Base-by-base conservation (phyloP, 2,113 vertebrate species). In the Pomatostomus ruficeps region DNA sequence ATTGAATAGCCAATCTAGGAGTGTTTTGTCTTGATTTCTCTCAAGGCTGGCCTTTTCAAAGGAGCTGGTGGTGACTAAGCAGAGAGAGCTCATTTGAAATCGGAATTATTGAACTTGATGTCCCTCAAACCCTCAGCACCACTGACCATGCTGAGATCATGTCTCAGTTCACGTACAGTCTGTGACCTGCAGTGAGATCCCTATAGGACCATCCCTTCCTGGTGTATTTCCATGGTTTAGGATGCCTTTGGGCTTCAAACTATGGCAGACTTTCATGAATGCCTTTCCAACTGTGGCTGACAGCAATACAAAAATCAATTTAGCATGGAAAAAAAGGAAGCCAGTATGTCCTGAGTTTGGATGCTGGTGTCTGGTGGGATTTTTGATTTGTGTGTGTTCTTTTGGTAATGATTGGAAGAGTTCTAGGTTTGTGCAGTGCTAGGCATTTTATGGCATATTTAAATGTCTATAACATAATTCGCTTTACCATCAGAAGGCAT, bases 401-500 rank as follows among this genome's bases (percentile, higher is more conserved):
- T 87, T 77, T 74, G 72, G 48, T 91, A 36, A 59, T 66, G 43
- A 54, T 11, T 68, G 43, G 66, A 75, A 79, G 35, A 86, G 15
- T 87, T 93, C 23, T 75, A 74, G 67, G 26, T 88, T 81, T 97
- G 61, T 81, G 54, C 45, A 82, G 86, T 76, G 42, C 55, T 59
- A 10, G n/a, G 55, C 74, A 25, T 86, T 96, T 94, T 93, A 85
- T 90, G 72, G 33, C 83, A 81, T 33, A 82, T 91, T 95, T 90
- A 90, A 93, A 76, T 85, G 54, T 72, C 85, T 92, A 15, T 94
- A 88, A 85, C 85, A 87, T 81, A 76, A 73, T 85, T 90, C 29
- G 65, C 42, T 93, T 96, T 96, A 79, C 80, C 54, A 88, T 94
- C 94, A 96, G 83, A 82, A 77, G 62, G 48, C 73, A 91, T 94